Evolutionary conservation across 2,888 invertebrate species (phyloP), one percentile per base, ranked within the genome.

Genomic region (Drosophila nr. fundita): DNA sequence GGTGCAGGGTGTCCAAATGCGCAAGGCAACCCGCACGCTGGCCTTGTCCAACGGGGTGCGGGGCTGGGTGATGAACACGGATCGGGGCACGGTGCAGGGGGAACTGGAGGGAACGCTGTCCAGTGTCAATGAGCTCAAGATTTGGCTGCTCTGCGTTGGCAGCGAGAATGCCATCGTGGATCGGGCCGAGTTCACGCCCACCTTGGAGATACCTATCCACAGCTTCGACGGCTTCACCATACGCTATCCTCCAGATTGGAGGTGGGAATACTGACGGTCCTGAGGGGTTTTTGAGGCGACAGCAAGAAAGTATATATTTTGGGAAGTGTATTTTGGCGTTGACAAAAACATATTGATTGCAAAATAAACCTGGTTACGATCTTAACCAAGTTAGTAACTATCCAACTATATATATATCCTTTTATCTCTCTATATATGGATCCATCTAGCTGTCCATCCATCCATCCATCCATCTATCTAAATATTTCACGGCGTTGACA

Each of bases 141-240:
- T 82, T 38, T 92, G 91, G 91, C 75, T 97, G 58, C 94, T 94
- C 80, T 94, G 93, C 29, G 95, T 94, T 13, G 97, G 97, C 59
- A 97, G 97, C 92, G 96, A 97, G 0, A 94, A 94, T 79, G 96
- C 96, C 36, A 92, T 93, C 76, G 96, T 97, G 80, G 96, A 96
- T 4, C 96, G 95, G 90, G 95, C 95, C 0, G 95, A 95, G 75
- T 97, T 97, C 91, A 94, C 93, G 40, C 96, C 96, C 87, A 94
- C 95, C 80, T 94, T 94, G 80, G 94, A 94, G 73, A 94, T 97
- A 65, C 57, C 81, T 0, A 92, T 94, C 13, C 95, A 92, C 64
- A 92, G 92, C 2, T 94, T 94, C 63, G 81, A 93, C 0, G 88
- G 93, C 63, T 95, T 95, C 73, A 89, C 91, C 38, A 94, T 95